Evolutionary conservation across 2,888 invertebrate genomes (phyloP), one percentile per base, ranked within the genome.

Genomic region (Eupithecia abbreviata): DNA sequence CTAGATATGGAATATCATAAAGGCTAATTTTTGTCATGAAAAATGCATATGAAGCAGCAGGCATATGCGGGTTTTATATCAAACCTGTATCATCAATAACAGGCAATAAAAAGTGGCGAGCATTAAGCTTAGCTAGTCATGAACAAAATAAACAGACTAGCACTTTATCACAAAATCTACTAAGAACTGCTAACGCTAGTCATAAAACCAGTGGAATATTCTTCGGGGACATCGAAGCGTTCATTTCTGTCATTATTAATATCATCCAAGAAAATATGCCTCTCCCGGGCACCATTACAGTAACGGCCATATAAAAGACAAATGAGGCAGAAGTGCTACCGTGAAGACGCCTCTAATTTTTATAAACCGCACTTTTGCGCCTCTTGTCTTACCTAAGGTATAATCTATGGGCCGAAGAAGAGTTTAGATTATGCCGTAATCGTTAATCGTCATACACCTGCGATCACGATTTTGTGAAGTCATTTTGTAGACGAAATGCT

Each of bases 231-330:
- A 88, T 85, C 85, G 85, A 84, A 85, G 83, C 83, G 85, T 86
- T 89, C 87, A 86, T 87, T 88, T 87, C 85, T 84, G 82, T 84
- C 86, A 84, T 87, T 89, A 88, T 88, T 89, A 90, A 90, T 89
- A 88, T 88, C 86, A 86, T 86, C 87, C 80, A 83, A 85, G 86
- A 88, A 69, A 88, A 87, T 87, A 87, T 87, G 85, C 84, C 83
- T 85, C 88, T 85, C 87, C 66, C 51, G 88, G 88, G 89, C 84
- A 84, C 86, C 88, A 88, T 90, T 89, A 88, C 86, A 83, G 87
- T 87, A 89, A 90, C 85, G 89, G 85, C 87, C 86, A 87, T 89
- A 90, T 88, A 88, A 89, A 89, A 90, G 89, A 90, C 89, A 89
- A 90, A 90, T 90, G 90, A 89, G 86, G 81, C 84, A 87, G 87